Percentiles rank a stretch among this genome's conserved stretches.
Conservation (phyloP, 2,797 vertebrate genomes). For the Emys orbicularis region DNA sequence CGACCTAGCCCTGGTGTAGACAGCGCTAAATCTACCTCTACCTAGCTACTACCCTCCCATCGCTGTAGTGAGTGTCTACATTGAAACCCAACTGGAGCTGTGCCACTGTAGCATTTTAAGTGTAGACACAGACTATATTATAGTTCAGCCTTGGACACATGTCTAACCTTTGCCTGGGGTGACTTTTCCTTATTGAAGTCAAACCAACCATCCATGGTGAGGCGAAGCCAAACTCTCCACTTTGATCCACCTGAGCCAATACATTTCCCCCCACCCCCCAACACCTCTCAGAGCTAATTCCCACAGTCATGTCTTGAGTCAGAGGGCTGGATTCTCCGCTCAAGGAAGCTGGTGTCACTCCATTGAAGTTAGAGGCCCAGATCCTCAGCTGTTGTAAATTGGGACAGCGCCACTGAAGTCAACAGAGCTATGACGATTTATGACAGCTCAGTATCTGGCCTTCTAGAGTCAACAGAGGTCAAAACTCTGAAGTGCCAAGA, state of each 20-base stretch:
- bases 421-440: neutral
- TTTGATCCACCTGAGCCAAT: accelerated
- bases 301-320: neutral
- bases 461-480: neutral
- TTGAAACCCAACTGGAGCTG: neutral
- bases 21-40: neutral
- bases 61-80: neutral
- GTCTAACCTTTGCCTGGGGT: accelerated
- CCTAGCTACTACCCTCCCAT: neutral
- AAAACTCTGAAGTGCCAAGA: neutral
- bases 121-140: neutral
- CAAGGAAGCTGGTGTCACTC: neutral
- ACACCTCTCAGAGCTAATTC: accelerated
- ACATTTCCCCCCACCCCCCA: neutral
- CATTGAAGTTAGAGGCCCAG: neutral
- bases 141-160: accelerated
- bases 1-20: neutral
- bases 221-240: neutral
- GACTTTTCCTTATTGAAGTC: neutral
- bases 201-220: neutral
- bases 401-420: neutral
- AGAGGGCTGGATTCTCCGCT: no score
- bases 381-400: neutral
- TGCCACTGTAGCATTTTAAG: neutral
- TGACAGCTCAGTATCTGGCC: neutral